These are phyloP conservation scores for Tragelaphus strepsiceros DNA, from an alignment of 2,113 vertebrate genomes.

Conservation along the genomic window DNA sequence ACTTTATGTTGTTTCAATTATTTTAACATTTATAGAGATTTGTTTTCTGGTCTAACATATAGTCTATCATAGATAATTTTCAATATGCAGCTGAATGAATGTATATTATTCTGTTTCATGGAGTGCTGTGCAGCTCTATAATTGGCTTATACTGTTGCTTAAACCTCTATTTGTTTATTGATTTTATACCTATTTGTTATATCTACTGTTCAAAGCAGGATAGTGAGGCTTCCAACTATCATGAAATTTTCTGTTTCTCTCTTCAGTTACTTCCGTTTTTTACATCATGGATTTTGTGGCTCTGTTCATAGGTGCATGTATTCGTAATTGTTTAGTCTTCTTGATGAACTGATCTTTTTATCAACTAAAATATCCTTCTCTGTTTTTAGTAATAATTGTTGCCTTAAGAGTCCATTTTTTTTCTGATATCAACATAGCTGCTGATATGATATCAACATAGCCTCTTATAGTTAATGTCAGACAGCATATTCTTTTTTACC, in stretches of 20 bases:
- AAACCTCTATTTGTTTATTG: not conserved
- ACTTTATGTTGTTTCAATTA: not conserved
- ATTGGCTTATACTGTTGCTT: not conserved
- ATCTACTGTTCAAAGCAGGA: not conserved
- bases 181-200: not conserved
- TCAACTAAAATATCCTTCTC: not conserved
- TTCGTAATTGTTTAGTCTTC: not conserved
- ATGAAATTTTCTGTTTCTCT: not conserved
- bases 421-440: not conserved
- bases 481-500: not conserved
- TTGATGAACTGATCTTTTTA: not conserved
- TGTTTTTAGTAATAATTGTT: not conserved
- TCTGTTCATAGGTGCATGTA: not conserved
- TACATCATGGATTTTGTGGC: not conserved
- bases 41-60: not conserved
- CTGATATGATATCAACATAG: not conserved
- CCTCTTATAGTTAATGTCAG: not conserved
- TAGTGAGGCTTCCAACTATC: not conserved
- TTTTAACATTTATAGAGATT: not conserved
- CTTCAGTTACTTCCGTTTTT: not conserved
- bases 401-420: not conserved
- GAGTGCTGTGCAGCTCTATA: not conserved
- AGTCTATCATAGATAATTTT: not conserved
- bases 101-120: not conserved
- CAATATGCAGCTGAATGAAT: not conserved